These are phyloP conservation scores for Embidobia sp. DNA, from an alignment of 2,888 invertebrate genomes.

Conservation along the genomic window DNA sequence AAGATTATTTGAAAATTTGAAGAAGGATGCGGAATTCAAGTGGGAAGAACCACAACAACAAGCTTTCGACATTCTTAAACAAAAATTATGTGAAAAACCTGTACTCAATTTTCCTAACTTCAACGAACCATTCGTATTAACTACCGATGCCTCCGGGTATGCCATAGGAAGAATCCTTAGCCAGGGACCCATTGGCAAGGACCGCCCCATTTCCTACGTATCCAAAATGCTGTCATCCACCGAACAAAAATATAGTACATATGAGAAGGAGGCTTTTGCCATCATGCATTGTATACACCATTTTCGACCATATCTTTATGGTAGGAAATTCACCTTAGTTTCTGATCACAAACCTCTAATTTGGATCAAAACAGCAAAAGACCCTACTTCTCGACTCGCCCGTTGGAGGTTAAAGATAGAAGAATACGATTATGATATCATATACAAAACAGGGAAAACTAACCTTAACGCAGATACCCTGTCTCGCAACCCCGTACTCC, in stretches of 20 bases:
- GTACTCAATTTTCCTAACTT: neutral
- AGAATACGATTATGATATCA: too few species aligned
- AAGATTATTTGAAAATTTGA: too few species aligned
- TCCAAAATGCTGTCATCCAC: too few species aligned
- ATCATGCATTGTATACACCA: neutral
- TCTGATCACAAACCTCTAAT: neutral
- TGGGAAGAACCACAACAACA: too few species aligned
- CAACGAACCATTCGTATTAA: conserved; percentile 4
- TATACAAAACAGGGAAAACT: conserved; percentile 70
- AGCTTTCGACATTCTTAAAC: neutral
- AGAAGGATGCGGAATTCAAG: too few species aligned
- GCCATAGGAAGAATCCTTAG: too few species aligned
- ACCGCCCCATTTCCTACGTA: too few species aligned
- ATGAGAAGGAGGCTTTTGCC: too few species aligned
- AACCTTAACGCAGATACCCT: conserved; percentile 73
- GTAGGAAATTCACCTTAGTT: conserved; percentile 1
- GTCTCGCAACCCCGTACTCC: conserved; percentile 62
- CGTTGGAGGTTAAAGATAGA: conserved; percentile 1
- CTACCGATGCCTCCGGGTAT: conserved; percentile 6
- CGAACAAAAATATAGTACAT: too few species aligned
- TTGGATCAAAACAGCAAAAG: too few species aligned
- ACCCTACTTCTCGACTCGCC: neutral
- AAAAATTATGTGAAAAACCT: neutral
- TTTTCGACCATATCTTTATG: conserved; percentile 8
- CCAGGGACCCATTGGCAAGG: too few species aligned